phyloP scores from a whole-genome alignment of 1,140 invertebrate genomes.

The Drosophila teissieri region DNA sequence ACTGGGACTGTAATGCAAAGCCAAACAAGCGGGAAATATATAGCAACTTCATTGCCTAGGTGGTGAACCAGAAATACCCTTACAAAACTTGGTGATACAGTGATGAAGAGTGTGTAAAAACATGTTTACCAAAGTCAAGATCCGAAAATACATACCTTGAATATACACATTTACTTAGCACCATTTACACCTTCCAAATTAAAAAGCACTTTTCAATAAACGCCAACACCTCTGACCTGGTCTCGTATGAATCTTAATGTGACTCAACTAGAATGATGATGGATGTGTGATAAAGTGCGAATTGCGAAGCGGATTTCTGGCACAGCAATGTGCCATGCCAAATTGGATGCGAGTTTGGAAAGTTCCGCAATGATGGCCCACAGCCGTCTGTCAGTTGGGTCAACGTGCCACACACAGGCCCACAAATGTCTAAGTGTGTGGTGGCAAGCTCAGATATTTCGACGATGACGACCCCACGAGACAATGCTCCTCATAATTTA shows the following conservation, averaged over 20 bases:
- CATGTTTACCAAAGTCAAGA: no score
- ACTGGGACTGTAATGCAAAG: conserved; percentile 33
- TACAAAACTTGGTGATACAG: not conserved
- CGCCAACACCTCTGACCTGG: not conserved
- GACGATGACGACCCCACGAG: conserved; percentile 36
- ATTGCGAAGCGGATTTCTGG: conserved; percentile 37
- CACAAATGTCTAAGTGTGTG: conserved; percentile 17
- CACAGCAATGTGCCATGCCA: conserved; percentile 45
- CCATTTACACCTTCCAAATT: not conserved
- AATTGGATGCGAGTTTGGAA: conserved; percentile 61
- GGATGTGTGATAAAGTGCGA: conserved; percentile 37
- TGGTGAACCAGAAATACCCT: conserved; percentile 15
- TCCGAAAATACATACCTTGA: no score
- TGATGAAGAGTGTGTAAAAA: no score
- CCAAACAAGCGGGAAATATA: conserved; percentile 27
- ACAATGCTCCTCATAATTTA: conserved; percentile 60
- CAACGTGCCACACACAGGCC: conserved; percentile 59
- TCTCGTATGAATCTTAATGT: conserved; percentile 17
- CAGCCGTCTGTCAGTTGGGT: conserved; percentile 44
- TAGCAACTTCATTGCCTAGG: not conserved
- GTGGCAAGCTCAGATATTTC: conserved; percentile 37
- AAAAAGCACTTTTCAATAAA: not conserved
- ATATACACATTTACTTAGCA: not conserved
- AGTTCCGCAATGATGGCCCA: conserved; percentile 48
- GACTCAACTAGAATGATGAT: conserved; percentile 42